These are phyloP conservation scores for Prochilodus magdalenae DNA, from an alignment of 2,113 vertebrate genomes.

Conservation along the genomic window DNA sequence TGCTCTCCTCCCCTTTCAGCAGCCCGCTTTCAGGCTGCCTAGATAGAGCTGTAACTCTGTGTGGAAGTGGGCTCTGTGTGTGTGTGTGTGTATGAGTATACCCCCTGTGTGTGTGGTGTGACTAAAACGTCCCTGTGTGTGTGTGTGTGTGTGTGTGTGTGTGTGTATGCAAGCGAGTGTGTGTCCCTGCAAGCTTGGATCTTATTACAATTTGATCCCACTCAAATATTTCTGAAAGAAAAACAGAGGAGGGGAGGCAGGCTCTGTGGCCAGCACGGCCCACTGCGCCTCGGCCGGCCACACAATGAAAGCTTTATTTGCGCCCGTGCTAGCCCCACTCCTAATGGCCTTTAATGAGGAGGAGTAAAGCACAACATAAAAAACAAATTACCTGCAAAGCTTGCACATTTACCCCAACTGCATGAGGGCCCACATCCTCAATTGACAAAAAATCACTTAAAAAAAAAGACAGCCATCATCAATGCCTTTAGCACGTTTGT, in stretches of 20 bases:
- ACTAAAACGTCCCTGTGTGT: slow-evolving; percentile 42
- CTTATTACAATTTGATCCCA: slow-evolving; percentile 84
- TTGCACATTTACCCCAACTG: slow-evolving; percentile 60
- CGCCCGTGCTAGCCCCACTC: slow-evolving; percentile 52
- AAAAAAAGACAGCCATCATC: background rate
- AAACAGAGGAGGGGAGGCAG: slow-evolving; percentile 76
- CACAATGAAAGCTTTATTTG: slow-evolving; percentile 81
- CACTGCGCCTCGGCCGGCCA: slow-evolving; percentile 65
- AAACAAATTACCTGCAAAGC: slow-evolving; percentile 66
- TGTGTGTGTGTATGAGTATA: slow-evolving; percentile 15
- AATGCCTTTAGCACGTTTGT: background rate
- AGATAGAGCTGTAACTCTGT: slow-evolving; percentile 61
- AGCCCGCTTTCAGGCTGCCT: slow-evolving; percentile 64
- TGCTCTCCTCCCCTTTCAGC: slow-evolving; percentile 61
- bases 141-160: slow-evolving; percentile 63
- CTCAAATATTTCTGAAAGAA: slow-evolving; percentile 85
- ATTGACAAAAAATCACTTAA: background rate
- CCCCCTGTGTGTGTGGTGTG: slow-evolving; percentile 39
- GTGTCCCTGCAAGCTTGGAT: slow-evolving; percentile 75
- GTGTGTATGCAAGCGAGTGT: slow-evolving; percentile 57
- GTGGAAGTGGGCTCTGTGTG: background rate
- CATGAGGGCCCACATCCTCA: slow-evolving; percentile 28
- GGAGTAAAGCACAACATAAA: slow-evolving; percentile 69
- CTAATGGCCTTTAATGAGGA: slow-evolving; percentile 72
- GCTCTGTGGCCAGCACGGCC: slow-evolving; percentile 68